Percentiles rank a stretch among this genome's conserved stretches.
Evolutionary conservation across 2,888 invertebrate genomes (phyloP).

Genomic region (Drosophila pegasa): DNA sequence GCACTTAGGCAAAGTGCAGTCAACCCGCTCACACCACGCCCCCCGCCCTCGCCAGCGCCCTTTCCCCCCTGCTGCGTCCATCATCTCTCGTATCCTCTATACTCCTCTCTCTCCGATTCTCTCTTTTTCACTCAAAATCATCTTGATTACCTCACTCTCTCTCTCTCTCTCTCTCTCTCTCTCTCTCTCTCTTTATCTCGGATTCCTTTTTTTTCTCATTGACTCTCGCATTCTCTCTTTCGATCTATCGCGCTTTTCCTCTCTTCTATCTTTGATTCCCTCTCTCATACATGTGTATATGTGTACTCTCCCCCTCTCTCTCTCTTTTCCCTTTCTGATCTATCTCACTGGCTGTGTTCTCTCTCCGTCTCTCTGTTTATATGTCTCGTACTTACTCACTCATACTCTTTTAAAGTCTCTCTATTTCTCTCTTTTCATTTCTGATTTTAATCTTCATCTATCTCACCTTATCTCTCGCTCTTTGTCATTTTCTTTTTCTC

Average conservation of each 20-base stretch:
- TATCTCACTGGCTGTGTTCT: too few species aligned
- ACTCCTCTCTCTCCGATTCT: not conserved
- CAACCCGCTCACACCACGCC: conserved; percentile 39
- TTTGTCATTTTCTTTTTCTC: not conserved
- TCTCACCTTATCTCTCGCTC: not conserved
- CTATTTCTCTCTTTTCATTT: not conserved
- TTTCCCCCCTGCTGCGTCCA: too few species aligned
- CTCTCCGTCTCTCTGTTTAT: not conserved
- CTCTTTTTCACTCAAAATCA: not conserved
- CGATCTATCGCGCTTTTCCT: not conserved
- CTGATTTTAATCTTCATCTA: not conserved
- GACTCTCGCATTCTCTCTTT: too few species aligned
- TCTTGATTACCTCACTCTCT: not conserved
- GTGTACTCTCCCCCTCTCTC: not conserved
- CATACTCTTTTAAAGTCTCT: not conserved
- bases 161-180: not conserved
- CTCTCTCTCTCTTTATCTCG: not conserved
- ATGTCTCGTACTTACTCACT: too few species aligned
- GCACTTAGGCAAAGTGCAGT: conserved; percentile 67
- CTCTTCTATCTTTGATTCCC: not conserved
- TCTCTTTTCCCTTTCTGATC: too few species aligned
- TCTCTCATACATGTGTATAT: too few species aligned
- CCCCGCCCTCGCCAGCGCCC: too few species aligned
- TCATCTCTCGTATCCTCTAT: not conserved
- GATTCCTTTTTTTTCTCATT: too few species aligned